These are phyloP conservation scores for Ennomos fuscantarius DNA, from an alignment of 2,888 invertebrate species.

Conservation along the genomic window DNA sequence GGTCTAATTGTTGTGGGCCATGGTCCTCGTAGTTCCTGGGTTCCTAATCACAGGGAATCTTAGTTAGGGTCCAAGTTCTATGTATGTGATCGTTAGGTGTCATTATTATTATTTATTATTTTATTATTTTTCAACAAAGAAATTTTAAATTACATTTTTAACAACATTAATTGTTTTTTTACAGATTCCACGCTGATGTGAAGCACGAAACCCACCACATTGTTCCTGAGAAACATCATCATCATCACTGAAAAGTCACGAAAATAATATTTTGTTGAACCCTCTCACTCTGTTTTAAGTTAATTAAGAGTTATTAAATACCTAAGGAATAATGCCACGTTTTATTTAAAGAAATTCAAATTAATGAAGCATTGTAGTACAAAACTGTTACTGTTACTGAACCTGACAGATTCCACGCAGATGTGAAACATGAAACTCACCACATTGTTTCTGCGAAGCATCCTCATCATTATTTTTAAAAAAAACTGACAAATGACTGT, in stretches of 20 bases:
- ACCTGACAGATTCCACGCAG: constrained; percentile 45
- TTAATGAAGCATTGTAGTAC: too few species aligned
- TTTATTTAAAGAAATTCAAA: too few species aligned
- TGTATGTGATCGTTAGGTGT: too few species aligned
- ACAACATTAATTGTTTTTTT: constrained; percentile 15
- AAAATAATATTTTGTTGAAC: not conserved
- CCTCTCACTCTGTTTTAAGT: not conserved
- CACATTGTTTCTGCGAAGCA: constrained; percentile 44
- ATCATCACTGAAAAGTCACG: constrained; percentile 27
- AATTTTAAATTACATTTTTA: not conserved
- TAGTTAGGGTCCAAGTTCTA: too few species aligned
- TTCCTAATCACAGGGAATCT: too few species aligned
- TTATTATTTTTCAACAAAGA: too few species aligned
- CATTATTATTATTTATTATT: too few species aligned
- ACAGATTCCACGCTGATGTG: constrained; percentile 60
- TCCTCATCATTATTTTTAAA: constrained; percentile 35
- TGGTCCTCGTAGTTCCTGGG: too few species aligned
- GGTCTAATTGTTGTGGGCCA: too few species aligned
- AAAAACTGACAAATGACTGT: constrained; percentile 5
- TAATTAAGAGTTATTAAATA: too few species aligned
- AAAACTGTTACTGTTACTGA: not conserved
- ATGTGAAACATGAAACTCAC: constrained; percentile 38
- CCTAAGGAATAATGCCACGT: too few species aligned
- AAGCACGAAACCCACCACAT: constrained; percentile 56
- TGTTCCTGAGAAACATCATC: constrained; percentile 43